Evolutionary conservation across 2,888 invertebrate species (phyloP), one percentile per base, ranked within the genome.

Genomic region (Hipparchia sbordonii): DNA sequence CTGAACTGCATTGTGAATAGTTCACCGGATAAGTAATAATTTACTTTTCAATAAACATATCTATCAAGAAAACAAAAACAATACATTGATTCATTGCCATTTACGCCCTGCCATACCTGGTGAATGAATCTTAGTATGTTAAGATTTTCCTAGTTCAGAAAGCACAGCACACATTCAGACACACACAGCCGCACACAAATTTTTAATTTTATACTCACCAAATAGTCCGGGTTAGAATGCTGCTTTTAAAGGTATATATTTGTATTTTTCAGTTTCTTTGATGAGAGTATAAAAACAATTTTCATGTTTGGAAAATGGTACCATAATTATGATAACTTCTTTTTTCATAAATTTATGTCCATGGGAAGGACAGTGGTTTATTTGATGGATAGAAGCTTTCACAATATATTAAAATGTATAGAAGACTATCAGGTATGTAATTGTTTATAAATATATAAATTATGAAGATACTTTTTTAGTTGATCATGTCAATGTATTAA

Each of bases 1-100:
- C 85, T 90, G 71, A 96, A 96, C 83, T 89, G 93, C 74, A 87
- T 94, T 66, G 78, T 91, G 48, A 87, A 85, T 72, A 88, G 87
- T 80, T 77, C 86, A 51, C 81, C 86, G 0, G 79, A 86, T 76
- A 83, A 85, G 89, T 90, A 56, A 56, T 13, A 46, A 66, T 63
- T 46, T 63, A 45, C 1, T 67, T 60, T 13, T 8, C 13, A 56
- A 23, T 56, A 13, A 23, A 23, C 23, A 23, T 23, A 23, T 23
- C 23, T 23, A 23, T 23, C 23, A 23, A 23, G 23, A 23, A 23
- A 23, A 23, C 0, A 23, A 23, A 23, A 23, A 23, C 1, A 23
- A 23, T 23, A 23, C 23, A 23, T 23, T 23, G 23, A 23, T 0
- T 23, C 23, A 23, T 23, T 23, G 23, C 23, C 23, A 23, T 23